Evolutionary conservation across 2,888 invertebrate genomes (phyloP).

Genomic region (Parapristionchus giblindavisi): DNA sequence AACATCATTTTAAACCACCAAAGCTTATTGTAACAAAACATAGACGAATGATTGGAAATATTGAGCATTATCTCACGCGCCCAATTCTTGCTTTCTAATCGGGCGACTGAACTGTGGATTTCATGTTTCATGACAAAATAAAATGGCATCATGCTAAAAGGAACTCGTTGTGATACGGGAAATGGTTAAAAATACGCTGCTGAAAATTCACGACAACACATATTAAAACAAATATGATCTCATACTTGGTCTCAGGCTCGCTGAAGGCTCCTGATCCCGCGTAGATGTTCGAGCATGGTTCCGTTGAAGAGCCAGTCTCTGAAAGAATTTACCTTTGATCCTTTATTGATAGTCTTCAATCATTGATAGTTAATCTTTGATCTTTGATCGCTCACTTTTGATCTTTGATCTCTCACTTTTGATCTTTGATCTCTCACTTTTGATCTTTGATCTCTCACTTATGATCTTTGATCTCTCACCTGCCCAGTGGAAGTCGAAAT

Average conservation of each 20-base stretch:
- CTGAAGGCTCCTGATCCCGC: conserved; percentile 67
- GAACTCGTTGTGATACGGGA: too few relatives aligned
- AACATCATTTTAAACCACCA: too few relatives aligned
- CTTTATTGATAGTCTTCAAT: neutral
- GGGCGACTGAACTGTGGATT: too few relatives aligned
- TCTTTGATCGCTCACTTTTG: too few relatives aligned
- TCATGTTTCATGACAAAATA: too few relatives aligned
- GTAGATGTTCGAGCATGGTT: conserved; percentile 69
- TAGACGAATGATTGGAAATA: too few relatives aligned
- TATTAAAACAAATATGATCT: neutral
- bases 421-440: conserved; percentile 25
- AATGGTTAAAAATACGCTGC: too few relatives aligned
- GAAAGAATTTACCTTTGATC: conserved; percentile 8
- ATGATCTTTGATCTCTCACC: conserved; percentile 34
- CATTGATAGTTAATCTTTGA: neutral
- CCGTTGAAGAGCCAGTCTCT: conserved; percentile 66
- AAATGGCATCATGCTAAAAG: too few relatives aligned
- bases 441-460: neutral
- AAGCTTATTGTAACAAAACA: too few relatives aligned
- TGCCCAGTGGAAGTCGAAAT: conserved; percentile 69
- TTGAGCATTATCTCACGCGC: too few relatives aligned
- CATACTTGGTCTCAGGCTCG: conserved; percentile 66
- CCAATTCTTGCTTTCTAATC: too few relatives aligned
- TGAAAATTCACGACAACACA: too few relatives aligned
- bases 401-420: neutral